Evolutionary conservation across 2,113 vertebrate species (phyloP).

Genomic region (Apistogramma diplotaenia): DNA sequence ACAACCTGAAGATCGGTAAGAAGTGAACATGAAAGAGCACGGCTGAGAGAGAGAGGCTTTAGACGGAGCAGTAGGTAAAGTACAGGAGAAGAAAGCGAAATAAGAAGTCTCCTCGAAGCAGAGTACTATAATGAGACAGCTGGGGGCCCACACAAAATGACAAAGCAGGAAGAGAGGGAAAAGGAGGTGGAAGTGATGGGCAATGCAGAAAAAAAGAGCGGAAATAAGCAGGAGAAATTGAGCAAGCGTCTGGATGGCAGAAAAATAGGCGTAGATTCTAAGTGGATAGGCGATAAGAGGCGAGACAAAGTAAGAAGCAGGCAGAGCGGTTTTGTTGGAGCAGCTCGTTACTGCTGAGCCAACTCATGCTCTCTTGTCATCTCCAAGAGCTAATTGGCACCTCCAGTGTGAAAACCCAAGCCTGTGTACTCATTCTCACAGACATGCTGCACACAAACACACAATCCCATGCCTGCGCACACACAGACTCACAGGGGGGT

Average conservation of each 20-base stretch:
- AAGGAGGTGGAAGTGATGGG: background rate
- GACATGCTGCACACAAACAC: conserved; percentile 30
- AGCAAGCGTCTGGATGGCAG: conserved; percentile 25
- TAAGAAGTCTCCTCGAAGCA: conserved; percentile 27
- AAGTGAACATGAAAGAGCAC: conserved; percentile 11
- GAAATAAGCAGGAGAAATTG: conserved; percentile 21
- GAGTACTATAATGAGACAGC: conserved; percentile 69
- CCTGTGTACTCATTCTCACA: conserved; percentile 46
- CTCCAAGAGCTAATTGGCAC: conserved; percentile 74
- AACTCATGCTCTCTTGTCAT: conserved; percentile 62
- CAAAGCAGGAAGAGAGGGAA: conserved; percentile 29
- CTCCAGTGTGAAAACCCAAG: conserved; percentile 58
- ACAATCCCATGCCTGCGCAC: background rate
- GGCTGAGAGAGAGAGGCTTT: background rate
- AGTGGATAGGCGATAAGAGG: conserved; percentile 14
- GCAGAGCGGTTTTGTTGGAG: conserved; percentile 42
- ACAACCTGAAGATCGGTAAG: background rate
- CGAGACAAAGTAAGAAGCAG: conserved; percentile 45
- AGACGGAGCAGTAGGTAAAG: conserved; percentile 8
- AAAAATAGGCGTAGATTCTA: conserved; percentile 14
- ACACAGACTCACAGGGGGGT: background rate
- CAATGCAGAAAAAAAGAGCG: background rate
- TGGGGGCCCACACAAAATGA: conserved; percentile 53
- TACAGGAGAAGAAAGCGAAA: conserved; percentile 12
- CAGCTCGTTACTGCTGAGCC: conserved; percentile 62